These are phyloP conservation scores for Sternarchorhynchus goeldii DNA, from an alignment of 2,797 vertebrate species.

Conservation along the genomic window DNA sequence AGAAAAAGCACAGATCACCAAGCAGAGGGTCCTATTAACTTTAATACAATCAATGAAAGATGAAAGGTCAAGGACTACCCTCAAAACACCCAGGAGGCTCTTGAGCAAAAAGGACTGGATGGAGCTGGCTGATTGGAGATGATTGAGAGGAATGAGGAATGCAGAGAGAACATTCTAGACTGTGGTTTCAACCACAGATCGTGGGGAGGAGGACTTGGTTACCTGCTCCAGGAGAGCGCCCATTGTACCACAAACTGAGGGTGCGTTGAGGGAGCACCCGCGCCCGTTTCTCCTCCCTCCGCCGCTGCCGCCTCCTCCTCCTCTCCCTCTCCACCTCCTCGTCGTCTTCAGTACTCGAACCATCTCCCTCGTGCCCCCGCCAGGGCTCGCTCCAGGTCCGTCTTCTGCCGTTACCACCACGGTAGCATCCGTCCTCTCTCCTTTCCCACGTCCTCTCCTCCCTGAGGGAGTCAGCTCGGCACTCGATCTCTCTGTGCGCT, in stretches of 20 bases:
- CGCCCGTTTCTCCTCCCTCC: constrained; percentile 51
- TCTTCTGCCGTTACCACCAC: constrained; percentile 47
- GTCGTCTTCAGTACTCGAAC: constrained; percentile 65
- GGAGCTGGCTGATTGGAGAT: constrained; percentile 42
- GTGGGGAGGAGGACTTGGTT: constrained; percentile 59
- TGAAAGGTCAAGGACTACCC: background rate
- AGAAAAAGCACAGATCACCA: constrained; percentile 5
- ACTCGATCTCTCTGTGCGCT: constrained; percentile 14
- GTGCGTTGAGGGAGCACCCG: constrained; percentile 61
- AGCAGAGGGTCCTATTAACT: background rate
- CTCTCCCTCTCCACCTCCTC: constrained; percentile 52
- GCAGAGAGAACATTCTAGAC: constrained; percentile 21
- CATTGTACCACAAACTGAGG: constrained; percentile 66
- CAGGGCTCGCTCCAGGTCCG: constrained; percentile 57
- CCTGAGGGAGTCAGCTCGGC: constrained; percentile 1
- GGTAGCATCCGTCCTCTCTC: constrained; percentile 31
- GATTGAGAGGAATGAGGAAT: constrained; percentile 44
- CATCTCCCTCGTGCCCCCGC: constrained; percentile 54
- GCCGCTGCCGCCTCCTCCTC: constrained; percentile 63
- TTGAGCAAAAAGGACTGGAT: background rate
- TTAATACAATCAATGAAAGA: constrained; percentile 14
- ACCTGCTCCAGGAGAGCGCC: constrained; percentile 71
- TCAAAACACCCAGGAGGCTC: constrained; percentile 14
- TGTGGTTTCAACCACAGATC: constrained; percentile 5
- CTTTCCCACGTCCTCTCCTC: constrained; percentile 42